Evolutionary conservation across 1,140 invertebrate genomes (phyloP).

Genomic region (Leptinotarsa texana): DNA sequence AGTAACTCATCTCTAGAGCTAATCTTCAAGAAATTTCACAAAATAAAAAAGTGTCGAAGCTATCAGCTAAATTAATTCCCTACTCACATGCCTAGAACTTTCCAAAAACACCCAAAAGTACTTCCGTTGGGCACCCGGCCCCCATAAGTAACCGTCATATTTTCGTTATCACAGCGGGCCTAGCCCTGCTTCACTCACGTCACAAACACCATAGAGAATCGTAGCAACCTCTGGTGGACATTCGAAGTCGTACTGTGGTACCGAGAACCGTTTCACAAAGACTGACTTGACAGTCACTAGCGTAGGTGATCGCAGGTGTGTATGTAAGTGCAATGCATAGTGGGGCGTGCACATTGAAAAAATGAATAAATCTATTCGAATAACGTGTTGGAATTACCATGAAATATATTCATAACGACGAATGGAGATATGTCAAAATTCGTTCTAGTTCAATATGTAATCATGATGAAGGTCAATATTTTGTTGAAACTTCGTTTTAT

Average conservation of each 20-base stretch:
- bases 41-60: neutral
- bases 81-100: conserved; percentile 49
- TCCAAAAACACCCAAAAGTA: conserved; percentile 86
- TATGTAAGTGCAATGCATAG: conserved; percentile 17
- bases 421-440: too few relatives aligned
- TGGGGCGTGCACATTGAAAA: neutral
- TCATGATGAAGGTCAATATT: too few relatives aligned
- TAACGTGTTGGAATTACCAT: neutral
- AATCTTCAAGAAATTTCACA: neutral
- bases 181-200: conserved; percentile 24
- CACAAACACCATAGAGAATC: conserved; percentile 23
- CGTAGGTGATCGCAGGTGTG: conserved; percentile 35
- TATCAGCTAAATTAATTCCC: neutral
- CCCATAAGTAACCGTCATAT: conserved; percentile 85
- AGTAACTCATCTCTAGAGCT: neutral
- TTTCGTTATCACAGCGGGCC: conserved; percentile 19
- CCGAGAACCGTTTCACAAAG: conserved; percentile 10
- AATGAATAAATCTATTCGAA: neutral
- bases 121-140: conserved; percentile 87
- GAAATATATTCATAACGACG: too few relatives aligned
- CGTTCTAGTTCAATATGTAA: too few relatives aligned
- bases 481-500: too few relatives aligned
- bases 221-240: conserved; percentile 13
- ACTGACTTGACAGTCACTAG: conserved; percentile 23
- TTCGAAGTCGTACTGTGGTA: neutral